phyloP scores from a whole-genome alignment of 2,797 vertebrate species.

The Botia kubotai region DNA sequence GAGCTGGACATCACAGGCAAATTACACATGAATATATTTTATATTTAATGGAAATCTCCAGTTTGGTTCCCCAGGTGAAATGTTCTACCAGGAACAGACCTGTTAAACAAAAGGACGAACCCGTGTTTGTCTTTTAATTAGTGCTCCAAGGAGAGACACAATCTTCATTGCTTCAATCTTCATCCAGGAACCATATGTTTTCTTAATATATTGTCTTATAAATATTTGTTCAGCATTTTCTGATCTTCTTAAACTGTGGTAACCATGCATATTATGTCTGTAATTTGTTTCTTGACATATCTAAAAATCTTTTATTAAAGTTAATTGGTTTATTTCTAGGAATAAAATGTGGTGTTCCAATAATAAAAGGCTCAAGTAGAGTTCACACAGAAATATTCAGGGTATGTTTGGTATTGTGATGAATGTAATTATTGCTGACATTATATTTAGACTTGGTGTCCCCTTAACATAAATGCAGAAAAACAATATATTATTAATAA shows the following conservation, averaged over 20 bases:
- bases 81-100: not conserved
- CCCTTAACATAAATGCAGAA: not conserved
- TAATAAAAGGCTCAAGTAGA: not conserved
- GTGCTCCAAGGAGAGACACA: constrained; percentile 73
- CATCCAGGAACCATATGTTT: constrained; percentile 73
- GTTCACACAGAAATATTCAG: constrained; percentile 68
- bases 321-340: not conserved
- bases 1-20: not conserved
- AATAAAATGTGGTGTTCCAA: not conserved
- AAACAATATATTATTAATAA: not conserved
- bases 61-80: not conserved
- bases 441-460: no score
- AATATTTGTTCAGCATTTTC: constrained; percentile 75
- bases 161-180: constrained; percentile 61
- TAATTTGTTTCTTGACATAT: constrained; percentile 9
- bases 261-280: constrained; percentile 51
- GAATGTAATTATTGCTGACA: not conserved
- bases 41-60: no score
- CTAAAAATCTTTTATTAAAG: constrained; percentile 2
- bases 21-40: no score
- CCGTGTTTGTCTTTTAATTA: constrained; percentile 59
- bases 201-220: constrained; percentile 61
- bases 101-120: not conserved
- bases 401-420: constrained; percentile 63
- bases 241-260: constrained; percentile 65